Evolutionary conservation across 2,113 vertebrate species (phyloP).

Genomic region (Neofelis nebulosa): DNA sequence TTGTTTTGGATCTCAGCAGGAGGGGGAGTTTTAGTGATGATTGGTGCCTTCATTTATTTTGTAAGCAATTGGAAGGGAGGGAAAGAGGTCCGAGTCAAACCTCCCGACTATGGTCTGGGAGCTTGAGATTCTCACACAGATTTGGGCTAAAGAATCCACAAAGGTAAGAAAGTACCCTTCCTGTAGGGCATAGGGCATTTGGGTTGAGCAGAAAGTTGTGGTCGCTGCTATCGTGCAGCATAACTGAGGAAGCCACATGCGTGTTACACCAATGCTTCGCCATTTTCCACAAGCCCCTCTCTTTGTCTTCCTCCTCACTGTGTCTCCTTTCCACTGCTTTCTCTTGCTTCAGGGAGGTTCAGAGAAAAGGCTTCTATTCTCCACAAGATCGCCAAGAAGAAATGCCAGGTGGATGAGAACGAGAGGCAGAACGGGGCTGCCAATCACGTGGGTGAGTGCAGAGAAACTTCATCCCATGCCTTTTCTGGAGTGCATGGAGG

Average conservation of each 20-base stretch:
- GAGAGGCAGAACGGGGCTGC: conserved; percentile 94
- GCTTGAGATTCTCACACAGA: conserved; percentile 34
- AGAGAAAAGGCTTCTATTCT: conserved; percentile 98
- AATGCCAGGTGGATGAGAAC: conserved; percentile 96
- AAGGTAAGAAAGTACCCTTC: conserved; percentile 21
- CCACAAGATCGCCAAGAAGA: conserved; percentile 99
- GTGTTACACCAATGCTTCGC: not conserved
- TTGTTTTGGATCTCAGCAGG: not conserved
- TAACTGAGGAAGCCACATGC: not conserved
- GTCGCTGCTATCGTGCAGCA: fast-evolving
- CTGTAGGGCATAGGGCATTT: not conserved
- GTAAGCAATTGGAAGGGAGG: not conserved
- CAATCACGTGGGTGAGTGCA: conserved; percentile 90
- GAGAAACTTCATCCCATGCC: not conserved
- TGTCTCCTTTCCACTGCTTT: conserved; percentile 56
- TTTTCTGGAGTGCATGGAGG: not conserved
- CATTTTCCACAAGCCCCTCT: not conserved
- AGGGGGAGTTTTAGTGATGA: not conserved
- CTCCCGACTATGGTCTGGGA: not conserved
- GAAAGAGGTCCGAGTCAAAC: not conserved
- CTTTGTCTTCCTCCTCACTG: conserved; percentile 22
- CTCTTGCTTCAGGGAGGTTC: conserved; percentile 93
- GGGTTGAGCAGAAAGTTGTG: not conserved
- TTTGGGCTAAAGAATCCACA: not conserved
- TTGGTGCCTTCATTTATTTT: not conserved